These are phyloP conservation scores for Euschistus heros DNA, from an alignment of 1,140 invertebrate genomes.

Conservation along the genomic window DNA sequence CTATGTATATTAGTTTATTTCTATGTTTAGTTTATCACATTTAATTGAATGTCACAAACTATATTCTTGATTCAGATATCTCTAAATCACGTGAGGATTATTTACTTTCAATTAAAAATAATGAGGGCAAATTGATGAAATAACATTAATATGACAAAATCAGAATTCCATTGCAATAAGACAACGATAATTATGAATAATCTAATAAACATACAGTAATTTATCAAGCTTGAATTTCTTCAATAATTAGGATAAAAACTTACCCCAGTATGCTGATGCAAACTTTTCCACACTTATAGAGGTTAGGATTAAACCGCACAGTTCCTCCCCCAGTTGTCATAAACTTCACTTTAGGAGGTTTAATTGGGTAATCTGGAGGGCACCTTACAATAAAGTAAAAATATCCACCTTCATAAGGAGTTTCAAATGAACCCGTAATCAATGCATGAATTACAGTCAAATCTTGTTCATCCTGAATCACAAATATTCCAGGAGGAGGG, in stretches of 20 bases:
- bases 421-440: conserved; percentile 51
- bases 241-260: conserved; percentile 23
- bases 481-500: conserved; percentile 45
- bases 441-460: conserved; percentile 47
- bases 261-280: conserved; percentile 53
- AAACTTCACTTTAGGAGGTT: conserved; percentile 47
- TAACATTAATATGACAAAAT: conserved; percentile 5
- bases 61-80: too few species aligned
- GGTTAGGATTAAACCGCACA: conserved; percentile 52
- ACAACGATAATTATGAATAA: too few species aligned
- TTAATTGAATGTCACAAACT: too few species aligned
- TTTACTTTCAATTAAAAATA: too few species aligned
- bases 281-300: conserved; percentile 52
- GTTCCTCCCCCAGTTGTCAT: conserved; percentile 49
- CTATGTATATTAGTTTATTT: too few species aligned
- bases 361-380: conserved; percentile 44
- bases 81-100: too few species aligned
- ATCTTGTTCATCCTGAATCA: conserved; percentile 45
- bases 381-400: conserved; percentile 49
- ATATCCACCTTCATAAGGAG: conserved; percentile 55
- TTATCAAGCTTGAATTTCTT: too few species aligned
- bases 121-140: too few species aligned
- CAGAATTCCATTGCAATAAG: conserved; percentile 7
- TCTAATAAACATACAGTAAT: too few species aligned
- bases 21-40: too few species aligned